Conservation (phyloP, 2,888 invertebrate species). For the Macrosoma leucophasiata region DNA sequence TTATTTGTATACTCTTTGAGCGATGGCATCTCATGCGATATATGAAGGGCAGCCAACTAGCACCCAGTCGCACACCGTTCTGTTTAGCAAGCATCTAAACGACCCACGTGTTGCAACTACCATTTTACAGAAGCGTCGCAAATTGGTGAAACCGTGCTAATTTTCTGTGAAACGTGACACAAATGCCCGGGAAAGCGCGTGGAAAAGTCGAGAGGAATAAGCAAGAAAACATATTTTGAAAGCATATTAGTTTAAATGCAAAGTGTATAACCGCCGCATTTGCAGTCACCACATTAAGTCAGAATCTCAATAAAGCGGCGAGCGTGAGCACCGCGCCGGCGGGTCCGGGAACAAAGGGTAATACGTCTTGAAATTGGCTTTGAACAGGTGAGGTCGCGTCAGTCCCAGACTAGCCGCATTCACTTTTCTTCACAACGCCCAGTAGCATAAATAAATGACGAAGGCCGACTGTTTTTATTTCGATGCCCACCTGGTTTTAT, state of each 20-base stretch:
- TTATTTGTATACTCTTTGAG: too few species aligned
- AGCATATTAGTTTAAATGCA: slow-evolving; percentile 28
- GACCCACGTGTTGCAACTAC: slow-evolving; percentile 43
- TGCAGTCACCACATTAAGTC: slow-evolving; percentile 42
- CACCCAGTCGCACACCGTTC: slow-evolving; percentile 54
- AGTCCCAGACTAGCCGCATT: slow-evolving; percentile 44
- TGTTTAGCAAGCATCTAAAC: slow-evolving; percentile 62
- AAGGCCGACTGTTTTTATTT: slow-evolving; percentile 54
- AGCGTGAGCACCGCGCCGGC: slow-evolving; percentile 40
- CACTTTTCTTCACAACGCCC: slow-evolving; percentile 51
- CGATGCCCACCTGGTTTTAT: slow-evolving; percentile 58
- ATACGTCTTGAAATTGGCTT: slow-evolving; percentile 59
- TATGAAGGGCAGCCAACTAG: slow-evolving; percentile 54
- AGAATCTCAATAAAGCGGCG: slow-evolving; percentile 49
- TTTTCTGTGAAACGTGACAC: slow-evolving; percentile 22
- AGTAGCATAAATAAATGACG: slow-evolving; percentile 48
- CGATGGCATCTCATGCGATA: too few species aligned
- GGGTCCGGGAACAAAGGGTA: slow-evolving; percentile 59
- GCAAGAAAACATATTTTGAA: slow-evolving; percentile 9
- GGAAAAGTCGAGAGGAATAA: slow-evolving; percentile 23
- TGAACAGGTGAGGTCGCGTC: slow-evolving; percentile 61
- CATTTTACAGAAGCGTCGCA: slow-evolving; percentile 44
- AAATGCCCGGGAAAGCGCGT: slow-evolving; percentile 31
- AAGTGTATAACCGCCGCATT: slow-evolving; percentile 39
- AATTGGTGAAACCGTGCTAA: slow-evolving; percentile 61